These are phyloP conservation scores for Cryptoprocta ferox DNA, from an alignment of 2,797 vertebrate species.

Conservation along the genomic window DNA sequence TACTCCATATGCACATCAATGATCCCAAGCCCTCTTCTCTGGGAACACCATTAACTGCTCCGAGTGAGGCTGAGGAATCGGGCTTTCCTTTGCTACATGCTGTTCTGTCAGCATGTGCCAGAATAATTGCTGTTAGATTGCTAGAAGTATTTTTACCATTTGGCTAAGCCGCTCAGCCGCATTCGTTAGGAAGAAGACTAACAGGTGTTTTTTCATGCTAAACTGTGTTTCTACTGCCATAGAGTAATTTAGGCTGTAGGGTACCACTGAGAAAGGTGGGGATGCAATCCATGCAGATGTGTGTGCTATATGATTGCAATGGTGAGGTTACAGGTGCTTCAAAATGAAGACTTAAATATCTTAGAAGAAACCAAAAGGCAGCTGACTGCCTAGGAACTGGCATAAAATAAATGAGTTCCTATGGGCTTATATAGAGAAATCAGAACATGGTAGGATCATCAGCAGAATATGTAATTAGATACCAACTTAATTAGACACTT, in stretches of 20 bases:
- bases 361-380: neutral
- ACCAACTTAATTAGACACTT: neutral
- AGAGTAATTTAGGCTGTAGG: neutral
- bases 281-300: neutral
- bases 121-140: neutral
- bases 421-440: neutral
- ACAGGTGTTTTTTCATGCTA: slow-evolving; percentile 23
- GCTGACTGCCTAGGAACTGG: neutral
- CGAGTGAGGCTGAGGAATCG: neutral
- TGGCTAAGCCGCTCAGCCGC: neutral
- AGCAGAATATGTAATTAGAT: neutral
- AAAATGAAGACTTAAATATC: neutral
- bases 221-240: neutral
- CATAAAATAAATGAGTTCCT: neutral
- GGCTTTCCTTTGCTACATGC: neutral
- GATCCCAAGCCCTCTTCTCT: neutral
- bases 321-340: neutral
- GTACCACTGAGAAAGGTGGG: neutral
- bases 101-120: slow-evolving; percentile 30
- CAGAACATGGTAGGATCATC: neutral
- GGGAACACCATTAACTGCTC: neutral
- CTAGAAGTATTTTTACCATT: neutral
- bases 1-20: neutral
- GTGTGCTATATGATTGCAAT: neutral
- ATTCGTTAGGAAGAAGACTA: neutral